Evolutionary conservation across 2,797 vertebrate species (phyloP).

Genomic region (Epinephelus coioides): DNA sequence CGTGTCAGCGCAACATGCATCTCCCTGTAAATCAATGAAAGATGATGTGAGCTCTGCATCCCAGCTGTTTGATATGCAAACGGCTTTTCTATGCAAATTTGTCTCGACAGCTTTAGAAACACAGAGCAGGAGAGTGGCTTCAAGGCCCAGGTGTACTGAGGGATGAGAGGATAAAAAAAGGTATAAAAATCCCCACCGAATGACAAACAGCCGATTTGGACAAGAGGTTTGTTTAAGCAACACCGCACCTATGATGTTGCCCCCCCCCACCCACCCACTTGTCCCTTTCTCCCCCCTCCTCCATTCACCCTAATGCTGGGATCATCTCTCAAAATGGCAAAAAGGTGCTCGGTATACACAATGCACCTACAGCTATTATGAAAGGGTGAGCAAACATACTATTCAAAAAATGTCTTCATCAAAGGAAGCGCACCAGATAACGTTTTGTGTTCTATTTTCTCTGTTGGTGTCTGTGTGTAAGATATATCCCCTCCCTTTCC

Average conservation of each 20-base stretch:
- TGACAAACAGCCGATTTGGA: constrained; percentile 54
- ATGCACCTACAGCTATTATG: constrained; percentile 59
- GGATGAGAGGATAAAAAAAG: constrained; percentile 25
- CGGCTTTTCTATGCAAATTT: constrained; percentile 80
- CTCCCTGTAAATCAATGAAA: constrained; percentile 82
- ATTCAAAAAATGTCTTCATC: constrained; percentile 61
- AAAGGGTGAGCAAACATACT: constrained; percentile 70
- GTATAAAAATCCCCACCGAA: constrained; percentile 11
- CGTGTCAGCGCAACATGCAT: constrained; percentile 78
- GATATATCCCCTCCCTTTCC: constrained; percentile 68
- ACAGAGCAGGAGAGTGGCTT: constrained; percentile 37
- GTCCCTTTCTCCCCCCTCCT: not conserved
- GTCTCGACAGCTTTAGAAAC: constrained; percentile 56
- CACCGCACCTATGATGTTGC: constrained; percentile 7
- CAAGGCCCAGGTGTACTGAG: constrained; percentile 63
- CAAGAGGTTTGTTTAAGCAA: constrained; percentile 43
- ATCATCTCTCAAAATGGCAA: constrained; percentile 58
- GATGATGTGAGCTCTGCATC: constrained; percentile 76
- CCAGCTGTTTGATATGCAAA: constrained; percentile 85
- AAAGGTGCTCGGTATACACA: constrained; percentile 54
- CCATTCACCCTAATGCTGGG: constrained; percentile 44
- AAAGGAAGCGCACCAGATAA: constrained; percentile 50
- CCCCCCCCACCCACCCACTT: not conserved
- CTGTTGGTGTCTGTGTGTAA: constrained; percentile 54
- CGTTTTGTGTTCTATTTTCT: constrained; percentile 57